Base-by-base conservation (phyloP, 2,113 vertebrate genomes). In the Promerops cafer region DNA sequence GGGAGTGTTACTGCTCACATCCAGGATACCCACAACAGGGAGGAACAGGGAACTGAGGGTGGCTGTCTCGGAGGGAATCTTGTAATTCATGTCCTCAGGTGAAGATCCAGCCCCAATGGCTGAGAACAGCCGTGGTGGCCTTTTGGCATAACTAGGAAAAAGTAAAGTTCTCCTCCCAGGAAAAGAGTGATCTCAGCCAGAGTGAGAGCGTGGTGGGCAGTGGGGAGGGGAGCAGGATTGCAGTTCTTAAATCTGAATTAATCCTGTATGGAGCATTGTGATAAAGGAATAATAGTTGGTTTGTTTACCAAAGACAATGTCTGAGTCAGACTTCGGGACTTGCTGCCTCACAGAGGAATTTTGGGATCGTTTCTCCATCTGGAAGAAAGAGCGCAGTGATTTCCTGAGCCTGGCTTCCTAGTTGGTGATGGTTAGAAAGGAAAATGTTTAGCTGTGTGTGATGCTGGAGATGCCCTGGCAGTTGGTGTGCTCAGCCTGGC, bases 241-340 rank as follows among this genome's bases (percentile, higher is more conserved):
- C 37, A 2, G 40, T 65, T 68, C 74, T 47, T 44, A 87, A 86
- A 52, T 47, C n/a, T n/a, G 83, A 68, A 79, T 76, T 21, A 78
- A 42, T 94, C 52, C 16, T 91, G 80, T 68, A 2, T 91, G 77
- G 49, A 33, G 15, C 87, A 64, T 87, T 94, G 94, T 95, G 81
- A 21, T 56, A 27, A 68, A 64, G 89, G 65, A 71, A 94, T 84
- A 97, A 89, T 87, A 12, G 91, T 12, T 30, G 61, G 40, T 75
- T 82, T 97, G 94, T 97, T 84, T 81, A 18, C 65, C 2, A 15
- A 49, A 56, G 77, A 95, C 95, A 96, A 76, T 87, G 83, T 57
- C n/a, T 1, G 0, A 89, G 74, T 87, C 77, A 94, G 91, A 1
- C 56, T 84, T n/a, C 0, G 3, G 27, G 87, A n/a, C 74, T 79